Conservation (phyloP, 2,797 vertebrate genomes). For the Lutjanus campechanus region DNA sequence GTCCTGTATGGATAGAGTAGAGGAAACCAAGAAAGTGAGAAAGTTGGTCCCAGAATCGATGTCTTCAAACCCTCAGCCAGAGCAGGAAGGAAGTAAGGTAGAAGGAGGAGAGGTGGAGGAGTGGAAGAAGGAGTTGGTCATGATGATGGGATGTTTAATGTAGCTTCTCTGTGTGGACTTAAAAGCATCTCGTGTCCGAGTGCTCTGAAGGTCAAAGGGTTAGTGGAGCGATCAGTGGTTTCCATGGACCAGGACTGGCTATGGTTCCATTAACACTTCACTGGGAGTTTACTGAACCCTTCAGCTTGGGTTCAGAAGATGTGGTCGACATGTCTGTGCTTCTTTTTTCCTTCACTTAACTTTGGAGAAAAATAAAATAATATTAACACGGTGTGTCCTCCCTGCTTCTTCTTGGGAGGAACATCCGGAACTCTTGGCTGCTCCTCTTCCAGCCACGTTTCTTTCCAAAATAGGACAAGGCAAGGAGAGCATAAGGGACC, state of each 20-base stretch:
- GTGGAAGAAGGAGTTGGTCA: constrained; percentile 9
- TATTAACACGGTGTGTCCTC: constrained; percentile 58
- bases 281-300: constrained; percentile 72
- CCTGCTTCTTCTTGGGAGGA: constrained; percentile 62
- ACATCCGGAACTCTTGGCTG: constrained; percentile 63
- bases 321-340: constrained; percentile 82
- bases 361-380: constrained; percentile 67
- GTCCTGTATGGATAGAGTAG: constrained; percentile 70
- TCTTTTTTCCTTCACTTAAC: constrained; percentile 79
- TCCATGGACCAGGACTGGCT: constrained; percentile 72
- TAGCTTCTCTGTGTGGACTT: constrained; percentile 78
- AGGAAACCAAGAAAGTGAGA: constrained; percentile 65
- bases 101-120: constrained; percentile 27
- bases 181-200: constrained; percentile 68
- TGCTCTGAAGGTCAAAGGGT: constrained; percentile 53
- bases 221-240: constrained; percentile 54
- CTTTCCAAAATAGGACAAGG: constrained; percentile 78
- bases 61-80: constrained; percentile 82
- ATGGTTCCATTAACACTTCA: constrained; percentile 74
- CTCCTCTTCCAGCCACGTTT: constrained; percentile 57
- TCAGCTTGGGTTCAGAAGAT: constrained; percentile 75
- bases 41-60: constrained; percentile 81
- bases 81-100: constrained; percentile 39
- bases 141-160: constrained; percentile 68
- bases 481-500: constrained; percentile 65